Evolutionary conservation across 2,888 invertebrate genomes (phyloP).

Genomic region (Cheilosia impressa): DNA sequence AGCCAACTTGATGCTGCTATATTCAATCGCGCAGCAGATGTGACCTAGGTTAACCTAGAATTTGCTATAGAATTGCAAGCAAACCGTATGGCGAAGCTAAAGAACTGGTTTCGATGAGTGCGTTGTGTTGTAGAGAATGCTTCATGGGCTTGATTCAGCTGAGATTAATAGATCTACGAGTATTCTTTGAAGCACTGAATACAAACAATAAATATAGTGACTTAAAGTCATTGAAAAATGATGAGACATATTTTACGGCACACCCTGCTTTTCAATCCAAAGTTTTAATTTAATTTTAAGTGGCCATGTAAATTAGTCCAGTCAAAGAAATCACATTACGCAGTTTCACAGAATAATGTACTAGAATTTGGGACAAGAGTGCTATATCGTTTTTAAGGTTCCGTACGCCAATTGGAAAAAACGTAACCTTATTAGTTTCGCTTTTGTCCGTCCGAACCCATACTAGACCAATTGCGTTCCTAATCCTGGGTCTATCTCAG

Average conservation of each 20-base stretch:
- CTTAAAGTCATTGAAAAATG: not conserved
- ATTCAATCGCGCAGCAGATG: conserved; percentile 39
- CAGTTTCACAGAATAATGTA: too few relatives aligned
- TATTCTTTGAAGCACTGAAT: not conserved
- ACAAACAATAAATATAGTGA: not conserved
- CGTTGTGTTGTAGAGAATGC: not conserved
- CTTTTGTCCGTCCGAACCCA: too few relatives aligned
- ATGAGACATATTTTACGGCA: not conserved
- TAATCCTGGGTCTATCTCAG: too few relatives aligned
- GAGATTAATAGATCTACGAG: not conserved
- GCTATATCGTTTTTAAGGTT: too few relatives aligned
- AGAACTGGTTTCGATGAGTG: conserved; percentile 31
- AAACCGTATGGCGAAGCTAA: conserved; percentile 1
- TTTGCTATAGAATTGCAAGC: conserved; percentile 33
- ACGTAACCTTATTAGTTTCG: too few relatives aligned
- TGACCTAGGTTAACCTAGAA: conserved; percentile 58
- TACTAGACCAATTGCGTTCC: too few relatives aligned
- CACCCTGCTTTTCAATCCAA: too few relatives aligned
- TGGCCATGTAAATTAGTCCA: too few relatives aligned
- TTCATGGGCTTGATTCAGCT: not conserved
- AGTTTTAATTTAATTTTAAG: too few relatives aligned
- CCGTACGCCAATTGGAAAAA: too few relatives aligned
- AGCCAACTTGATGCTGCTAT: conserved; percentile 8
- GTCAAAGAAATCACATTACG: too few relatives aligned
- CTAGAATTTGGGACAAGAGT: too few relatives aligned